A percentile compares a stretch with the other conserved stretches of the same genome.
phyloP scores from a whole-genome alignment of 2,113 vertebrate genomes.

The Trogon melanurus region DNA sequence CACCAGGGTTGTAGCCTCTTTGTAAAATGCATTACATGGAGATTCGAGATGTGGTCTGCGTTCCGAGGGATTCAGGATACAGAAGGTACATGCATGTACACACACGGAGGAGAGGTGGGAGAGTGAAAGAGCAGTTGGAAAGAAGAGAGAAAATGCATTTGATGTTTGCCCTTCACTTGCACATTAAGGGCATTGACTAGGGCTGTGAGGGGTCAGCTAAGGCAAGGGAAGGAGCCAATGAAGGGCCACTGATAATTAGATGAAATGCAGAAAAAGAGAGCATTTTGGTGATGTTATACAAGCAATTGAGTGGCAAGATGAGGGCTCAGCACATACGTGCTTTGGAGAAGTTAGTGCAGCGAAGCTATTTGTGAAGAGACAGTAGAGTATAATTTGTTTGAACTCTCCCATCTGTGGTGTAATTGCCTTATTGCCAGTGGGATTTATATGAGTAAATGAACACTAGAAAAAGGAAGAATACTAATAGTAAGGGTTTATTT shows the following conservation, averaged over 20 bases:
- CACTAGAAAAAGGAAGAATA: slow-evolving; percentile 55
- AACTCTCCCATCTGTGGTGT: slow-evolving; percentile 75
- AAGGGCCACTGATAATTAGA: not conserved
- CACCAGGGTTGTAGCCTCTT: not conserved
- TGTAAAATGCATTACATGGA: not conserved
- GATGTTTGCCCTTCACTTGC: not conserved
- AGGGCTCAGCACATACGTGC: not conserved
- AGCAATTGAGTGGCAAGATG: not conserved
- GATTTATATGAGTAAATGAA: slow-evolving; percentile 75
- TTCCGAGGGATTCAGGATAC: not conserved
- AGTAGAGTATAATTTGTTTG: slow-evolving; percentile 73
- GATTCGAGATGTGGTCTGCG: accelerated
- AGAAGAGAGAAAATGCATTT: not conserved
- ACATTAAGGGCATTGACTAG: not conserved
- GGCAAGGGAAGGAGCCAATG: not conserved
- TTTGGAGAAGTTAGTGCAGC: slow-evolving; percentile 49
- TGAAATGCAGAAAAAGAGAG: not conserved
- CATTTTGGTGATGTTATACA: slow-evolving; percentile 3
- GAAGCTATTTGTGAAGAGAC: slow-evolving; percentile 58
- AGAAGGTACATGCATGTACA: not conserved
- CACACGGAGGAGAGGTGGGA: not conserved
- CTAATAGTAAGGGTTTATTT: slow-evolving; percentile 65
- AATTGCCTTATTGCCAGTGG: slow-evolving; percentile 75
- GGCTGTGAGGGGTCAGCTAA: not conserved
- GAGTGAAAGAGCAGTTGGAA: not conserved